Evolutionary conservation across 37 sponge, comb jelly and placozoan genomes (phyloP).

Genomic region (Haliclona indistincta): DNA sequence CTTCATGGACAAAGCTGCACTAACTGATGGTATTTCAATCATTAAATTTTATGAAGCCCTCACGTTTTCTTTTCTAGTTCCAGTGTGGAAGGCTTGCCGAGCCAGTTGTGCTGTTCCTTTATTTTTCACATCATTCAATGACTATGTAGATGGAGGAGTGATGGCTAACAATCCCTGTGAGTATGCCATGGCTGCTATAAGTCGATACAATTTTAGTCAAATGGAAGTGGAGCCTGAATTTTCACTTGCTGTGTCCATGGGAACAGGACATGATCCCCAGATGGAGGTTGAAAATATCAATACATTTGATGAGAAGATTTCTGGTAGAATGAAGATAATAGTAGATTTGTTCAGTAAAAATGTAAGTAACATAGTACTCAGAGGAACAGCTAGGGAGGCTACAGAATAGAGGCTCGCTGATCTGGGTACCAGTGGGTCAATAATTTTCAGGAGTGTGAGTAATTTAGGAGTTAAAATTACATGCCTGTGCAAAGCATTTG

Average conservation of each 20-base stretch:
- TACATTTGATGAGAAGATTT: no score
- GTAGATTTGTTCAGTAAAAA: neutral
- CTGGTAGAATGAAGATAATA: no score
- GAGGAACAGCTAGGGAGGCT: no score
- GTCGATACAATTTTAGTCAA: neutral
- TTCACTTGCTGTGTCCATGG: neutral
- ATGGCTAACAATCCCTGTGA: constrained; percentile 20
- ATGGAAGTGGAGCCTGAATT: neutral
- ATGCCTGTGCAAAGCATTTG: no score
- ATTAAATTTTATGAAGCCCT: no score
- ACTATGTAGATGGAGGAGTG: constrained; percentile 26
- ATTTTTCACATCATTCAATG: constrained; percentile 10
- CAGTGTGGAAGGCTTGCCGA: constrained; percentile 15
- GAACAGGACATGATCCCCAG: neutral
- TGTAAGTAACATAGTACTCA: neutral
- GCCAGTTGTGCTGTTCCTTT: constrained; percentile 22
- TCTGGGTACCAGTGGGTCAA: no score
- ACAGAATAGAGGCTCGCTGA: no score
- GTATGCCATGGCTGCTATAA: constrained; percentile 1
- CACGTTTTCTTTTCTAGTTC: constrained; percentile 5
- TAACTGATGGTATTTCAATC: constrained; percentile 11
- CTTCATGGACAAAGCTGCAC: constrained; percentile 27
- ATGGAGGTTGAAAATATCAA: neutral
- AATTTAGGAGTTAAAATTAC: no score
- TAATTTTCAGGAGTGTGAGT: no score